phyloP scores from a whole-genome alignment of 1,140 invertebrate species.

The Zaprionus inermis region DNA sequence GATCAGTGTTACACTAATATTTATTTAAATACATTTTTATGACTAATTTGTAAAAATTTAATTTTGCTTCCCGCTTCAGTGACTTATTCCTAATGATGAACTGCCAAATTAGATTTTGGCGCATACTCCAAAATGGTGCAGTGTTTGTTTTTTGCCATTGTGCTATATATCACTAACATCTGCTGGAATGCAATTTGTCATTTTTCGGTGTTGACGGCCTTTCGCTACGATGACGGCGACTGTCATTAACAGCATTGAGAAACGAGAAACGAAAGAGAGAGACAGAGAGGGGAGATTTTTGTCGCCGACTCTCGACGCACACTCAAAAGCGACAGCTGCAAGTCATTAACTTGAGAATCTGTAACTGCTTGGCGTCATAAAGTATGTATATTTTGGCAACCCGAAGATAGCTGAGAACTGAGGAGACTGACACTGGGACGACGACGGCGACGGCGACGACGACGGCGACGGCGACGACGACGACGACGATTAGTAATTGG shows the following conservation, averaged over 20 bases:
- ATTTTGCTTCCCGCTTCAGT: no score
- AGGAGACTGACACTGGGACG: background rate
- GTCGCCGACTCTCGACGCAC: background rate
- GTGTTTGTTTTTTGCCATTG: background rate
- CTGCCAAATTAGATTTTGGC: background rate
- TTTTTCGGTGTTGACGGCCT: conserved; percentile 50
- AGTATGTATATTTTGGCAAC: conserved; percentile 5
- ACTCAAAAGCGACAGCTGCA: conserved; percentile 4
- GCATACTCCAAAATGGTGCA: background rate
- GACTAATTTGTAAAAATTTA: no score
- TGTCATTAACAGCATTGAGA: conserved; percentile 48
- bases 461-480: background rate
- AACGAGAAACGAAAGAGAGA: background rate
- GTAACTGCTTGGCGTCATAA: conserved; percentile 5
- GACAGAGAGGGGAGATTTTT: conserved; percentile 1
- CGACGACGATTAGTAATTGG: conserved; percentile 1
- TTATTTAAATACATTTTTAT: no score
- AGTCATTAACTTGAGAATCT: conserved; percentile 9
- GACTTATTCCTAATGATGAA: background rate
- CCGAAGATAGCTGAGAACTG: background rate
- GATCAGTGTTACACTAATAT: no score
- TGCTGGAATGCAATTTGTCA: conserved; percentile 57
- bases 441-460: background rate
- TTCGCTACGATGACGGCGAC: conserved; percentile 21
- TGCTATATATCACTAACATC: background rate